phyloP scores from a whole-genome alignment of 2,113 vertebrate species.

The Malurus melanocephalus region DNA sequence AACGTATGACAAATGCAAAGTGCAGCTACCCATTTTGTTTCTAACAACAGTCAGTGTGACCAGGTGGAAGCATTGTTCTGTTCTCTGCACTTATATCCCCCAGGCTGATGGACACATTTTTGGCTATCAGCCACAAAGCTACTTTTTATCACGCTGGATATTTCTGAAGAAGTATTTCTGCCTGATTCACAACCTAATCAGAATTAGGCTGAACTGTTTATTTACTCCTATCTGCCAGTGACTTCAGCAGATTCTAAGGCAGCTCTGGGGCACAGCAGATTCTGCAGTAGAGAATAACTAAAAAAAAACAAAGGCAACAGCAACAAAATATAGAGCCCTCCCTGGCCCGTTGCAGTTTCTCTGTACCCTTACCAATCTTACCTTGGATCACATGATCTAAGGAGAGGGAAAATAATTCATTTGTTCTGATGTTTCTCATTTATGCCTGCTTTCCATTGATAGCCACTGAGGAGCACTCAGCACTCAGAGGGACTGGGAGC shows the following conservation, averaged over 20 bases:
- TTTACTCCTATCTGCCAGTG: background rate
- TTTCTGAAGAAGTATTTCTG: background rate
- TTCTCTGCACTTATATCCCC: background rate
- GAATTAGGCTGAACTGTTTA: background rate
- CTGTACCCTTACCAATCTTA: background rate
- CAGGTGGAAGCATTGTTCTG: background rate
- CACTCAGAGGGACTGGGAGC: background rate
- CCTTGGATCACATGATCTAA: background rate
- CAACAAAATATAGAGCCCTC: background rate
- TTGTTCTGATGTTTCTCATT: background rate
- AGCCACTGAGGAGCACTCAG: background rate
- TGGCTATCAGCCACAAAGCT: background rate
- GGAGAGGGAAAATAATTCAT: background rate
- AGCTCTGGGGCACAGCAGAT: background rate
- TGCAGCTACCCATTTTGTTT: background rate
- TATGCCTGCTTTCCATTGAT: background rate
- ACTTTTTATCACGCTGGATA: background rate
- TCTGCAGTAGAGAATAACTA: background rate
- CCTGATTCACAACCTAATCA: background rate
- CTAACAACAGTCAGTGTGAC: background rate
- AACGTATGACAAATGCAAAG: conserved; percentile 17
- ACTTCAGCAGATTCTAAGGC: background rate
- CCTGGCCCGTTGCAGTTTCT: background rate
- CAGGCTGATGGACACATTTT: background rate
- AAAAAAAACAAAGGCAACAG: background rate